phyloP scores from a whole-genome alignment of 1,140 invertebrate genomes.

The Pseudomyrmex pallidus region DNA sequence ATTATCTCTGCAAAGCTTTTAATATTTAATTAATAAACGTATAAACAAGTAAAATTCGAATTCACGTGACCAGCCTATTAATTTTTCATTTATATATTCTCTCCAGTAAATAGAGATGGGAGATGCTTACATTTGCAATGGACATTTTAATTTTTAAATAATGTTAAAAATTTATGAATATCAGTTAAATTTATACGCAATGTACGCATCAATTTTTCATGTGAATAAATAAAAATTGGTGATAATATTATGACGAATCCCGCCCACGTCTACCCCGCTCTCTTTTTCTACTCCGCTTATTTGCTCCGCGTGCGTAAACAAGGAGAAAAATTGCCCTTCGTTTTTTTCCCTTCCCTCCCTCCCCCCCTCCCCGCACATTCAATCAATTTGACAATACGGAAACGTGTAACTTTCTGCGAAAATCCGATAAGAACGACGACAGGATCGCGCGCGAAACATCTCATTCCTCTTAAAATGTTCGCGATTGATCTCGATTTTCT shows the following conservation, averaged over 20 bases:
- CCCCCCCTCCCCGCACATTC: too few species aligned
- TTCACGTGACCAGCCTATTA: slow-evolving; percentile 50
- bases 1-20: slow-evolving; percentile 58
- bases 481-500: slow-evolving; percentile 12
- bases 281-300: too few species aligned
- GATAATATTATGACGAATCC: neutral
- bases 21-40: slow-evolving; percentile 59
- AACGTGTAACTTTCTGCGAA: neutral
- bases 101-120: slow-evolving; percentile 42
- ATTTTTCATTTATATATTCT: slow-evolving; percentile 62
- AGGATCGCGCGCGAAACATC: too few species aligned
- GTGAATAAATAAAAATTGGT: slow-evolving; percentile 7
- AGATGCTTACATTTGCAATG: slow-evolving; percentile 53
- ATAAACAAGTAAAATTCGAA: slow-evolving; percentile 51
- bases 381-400: neutral
- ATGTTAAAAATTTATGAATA: slow-evolving; percentile 51
- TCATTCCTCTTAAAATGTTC: neutral
- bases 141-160: slow-evolving; percentile 60
- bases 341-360: too few species aligned
- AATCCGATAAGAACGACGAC: neutral
- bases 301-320: neutral
- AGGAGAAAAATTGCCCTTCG: too few species aligned
- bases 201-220: slow-evolving; percentile 35
- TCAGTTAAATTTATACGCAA: slow-evolving; percentile 41
- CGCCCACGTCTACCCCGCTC: neutral